Base-by-base conservation (phyloP, 2,888 invertebrate genomes). In the Platycheirus albimanus region DNA sequence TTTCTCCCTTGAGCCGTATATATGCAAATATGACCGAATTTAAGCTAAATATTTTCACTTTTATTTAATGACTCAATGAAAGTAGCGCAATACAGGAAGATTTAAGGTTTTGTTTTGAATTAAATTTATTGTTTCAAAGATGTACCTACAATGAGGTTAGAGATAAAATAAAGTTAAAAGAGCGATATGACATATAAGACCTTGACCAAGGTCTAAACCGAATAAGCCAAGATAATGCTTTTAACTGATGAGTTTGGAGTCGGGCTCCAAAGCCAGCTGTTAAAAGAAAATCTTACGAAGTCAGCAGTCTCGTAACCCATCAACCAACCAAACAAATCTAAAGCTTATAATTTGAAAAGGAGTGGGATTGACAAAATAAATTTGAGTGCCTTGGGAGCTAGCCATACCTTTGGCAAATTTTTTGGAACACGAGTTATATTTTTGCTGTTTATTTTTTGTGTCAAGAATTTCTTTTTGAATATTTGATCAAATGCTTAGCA, bases 181-280 rank as follows among this genome's bases (percentile, higher is more conserved):
- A n/a, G n/a, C n/a, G n/a, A n/a, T n/a, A n/a, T n/a, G n/a, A 58
- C 10, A 13, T 58, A 41, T 24, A 51, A 67, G 83, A 78, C 83
- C 83, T 83, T 83, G 83, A 78, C 83, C 83, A 64, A 56, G 67
- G 63, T 52, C 38, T 45, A 19, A 49, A 30, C 58, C 49, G 66
- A 45, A 49, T 54, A 61, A 61, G 28, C 28, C 30, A 19, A 45
- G 19, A 38, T 49, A 49, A 49, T 1, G 45, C 51, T 56, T 11
- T 15, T 41, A 36, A 75, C 64, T 70, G 41, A 41, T 70, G 41
- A 41, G 43, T 41, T 51, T 41, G 33, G 33, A 33, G 2, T 15
- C 15, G 33, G 45, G 38, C 45, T 24, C 41, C 28, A 45, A 54
- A 52, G 52, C 41, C 71, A 81, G 63, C 66, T 77, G 72, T 49